These are phyloP conservation scores for Bryconaethiops microstoma DNA, from an alignment of 2,797 vertebrate species.

Conservation along the genomic window DNA sequence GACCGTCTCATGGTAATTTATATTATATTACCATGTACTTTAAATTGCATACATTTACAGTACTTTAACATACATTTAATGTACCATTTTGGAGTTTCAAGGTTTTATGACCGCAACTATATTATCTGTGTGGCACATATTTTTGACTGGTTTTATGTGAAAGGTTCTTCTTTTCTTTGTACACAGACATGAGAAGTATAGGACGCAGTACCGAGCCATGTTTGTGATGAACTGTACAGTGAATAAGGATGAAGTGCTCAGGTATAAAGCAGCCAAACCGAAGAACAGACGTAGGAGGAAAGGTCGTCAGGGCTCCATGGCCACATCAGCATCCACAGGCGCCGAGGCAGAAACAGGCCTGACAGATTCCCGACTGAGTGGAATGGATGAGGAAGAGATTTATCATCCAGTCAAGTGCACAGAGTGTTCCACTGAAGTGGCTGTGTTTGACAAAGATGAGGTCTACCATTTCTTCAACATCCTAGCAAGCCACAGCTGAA, in stretches of 20 bases:
- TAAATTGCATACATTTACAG: no score
- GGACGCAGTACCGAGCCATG: constrained; percentile 96
- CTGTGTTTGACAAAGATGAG: constrained; percentile 92
- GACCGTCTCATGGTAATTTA: no score
- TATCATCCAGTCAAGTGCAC: constrained; percentile 92
- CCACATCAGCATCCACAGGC: constrained; percentile 63
- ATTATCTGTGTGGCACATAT: no score
- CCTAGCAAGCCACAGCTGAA: constrained; percentile 91
- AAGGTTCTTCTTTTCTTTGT: constrained; percentile 14
- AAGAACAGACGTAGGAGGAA: constrained; percentile 73
- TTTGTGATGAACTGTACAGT: constrained; percentile 97
- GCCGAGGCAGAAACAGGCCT: constrained; percentile 59
- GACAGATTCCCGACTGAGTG: constrained; percentile 58
- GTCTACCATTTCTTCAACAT: constrained; percentile 98
- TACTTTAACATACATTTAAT: no score
- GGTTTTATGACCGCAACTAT: not conserved
- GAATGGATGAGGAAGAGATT: constrained; percentile 80
- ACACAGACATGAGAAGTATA: constrained; percentile 91
- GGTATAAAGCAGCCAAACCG: constrained; percentile 77
- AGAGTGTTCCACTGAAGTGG: constrained; percentile 93
- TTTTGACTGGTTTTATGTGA: no score
- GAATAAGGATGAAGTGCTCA: constrained; percentile 86
- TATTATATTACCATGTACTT: no score
- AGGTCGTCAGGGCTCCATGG: constrained; percentile 56
- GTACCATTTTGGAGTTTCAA: not conserved